Conservation (phyloP, 2,888 invertebrate species). For the Onchidella celtica region DNA sequence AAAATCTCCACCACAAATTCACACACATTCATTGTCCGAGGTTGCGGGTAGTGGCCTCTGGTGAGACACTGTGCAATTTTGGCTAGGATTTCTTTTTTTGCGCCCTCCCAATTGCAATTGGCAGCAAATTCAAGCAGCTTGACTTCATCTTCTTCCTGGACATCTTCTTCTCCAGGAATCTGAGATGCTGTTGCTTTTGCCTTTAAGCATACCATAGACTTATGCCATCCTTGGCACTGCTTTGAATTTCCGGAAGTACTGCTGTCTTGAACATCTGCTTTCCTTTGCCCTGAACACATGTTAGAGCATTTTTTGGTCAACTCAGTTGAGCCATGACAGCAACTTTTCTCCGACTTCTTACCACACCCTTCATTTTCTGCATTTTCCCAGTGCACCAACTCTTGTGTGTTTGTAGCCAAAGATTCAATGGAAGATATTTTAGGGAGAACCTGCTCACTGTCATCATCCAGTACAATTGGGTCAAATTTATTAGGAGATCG, state of each 20-base stretch:
- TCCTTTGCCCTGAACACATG: background rate
- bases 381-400: conserved; percentile 18
- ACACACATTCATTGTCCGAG: conserved; percentile 57
- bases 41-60: conserved; percentile 59
- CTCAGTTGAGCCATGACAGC: background rate
- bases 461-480: background rate
- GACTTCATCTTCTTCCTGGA: conserved; percentile 57
- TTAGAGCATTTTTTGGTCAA: background rate
- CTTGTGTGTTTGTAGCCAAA: background rate
- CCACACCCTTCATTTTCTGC: background rate
- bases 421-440: conserved; percentile 26
- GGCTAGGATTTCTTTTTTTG: conserved; percentile 68
- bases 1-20: conserved; percentile 68
- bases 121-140: conserved; percentile 75
- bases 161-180: conserved; percentile 42
- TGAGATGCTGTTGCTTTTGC: conserved; percentile 61
- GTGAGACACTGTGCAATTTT: conserved; percentile 66
- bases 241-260: background rate
- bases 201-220: conserved; percentile 72
- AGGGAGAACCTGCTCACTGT: background rate
- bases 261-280: too few relatives aligned
- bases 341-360: background rate
- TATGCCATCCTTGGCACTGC: conserved; percentile 61
- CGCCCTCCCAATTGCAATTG: conserved; percentile 72
- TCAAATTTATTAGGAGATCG: background rate